Base-by-base conservation (phyloP, 1,140 invertebrate genomes). In the Sitophilus oryzae region DNA sequence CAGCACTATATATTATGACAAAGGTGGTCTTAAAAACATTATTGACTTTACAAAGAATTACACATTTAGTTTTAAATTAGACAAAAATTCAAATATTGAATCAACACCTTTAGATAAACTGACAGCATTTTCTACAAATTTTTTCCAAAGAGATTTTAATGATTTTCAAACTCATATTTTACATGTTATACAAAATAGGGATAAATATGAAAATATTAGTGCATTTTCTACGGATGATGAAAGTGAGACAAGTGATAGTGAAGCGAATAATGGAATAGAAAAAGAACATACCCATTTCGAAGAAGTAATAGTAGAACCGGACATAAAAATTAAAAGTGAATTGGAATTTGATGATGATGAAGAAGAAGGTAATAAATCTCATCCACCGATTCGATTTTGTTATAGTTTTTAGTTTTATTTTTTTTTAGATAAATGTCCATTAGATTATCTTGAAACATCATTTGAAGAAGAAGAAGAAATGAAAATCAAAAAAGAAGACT, bases 31-130 rank as follows among this genome's bases (percentile, higher is more conserved):
- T 20, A 58, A 60, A 36, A 60, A 59, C 52, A 63, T 70, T 8
- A 58, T 71, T 19, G 52, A 65, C 15, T 71, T 71, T 55, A 70
- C 66, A 14, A 64, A 54, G 59, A 64, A 61, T 25, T 71, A 64
- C 52, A 64, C 70, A 49, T 71, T 69, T 55, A 66, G 66, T 8
- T 65, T 63, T 45, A 60, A 58, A 20, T 23, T 65, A 16, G 59
- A 63, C 20, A 62, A 59, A 16, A 57, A 61, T 20, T 49, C 55
- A 21, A 61, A 65, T 42, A 58, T 55, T 45, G 67, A 66, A 46
- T 40, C 48, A 11, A 65, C 61, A 4, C 65, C 63, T 38, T 58
- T 71, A 25, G 67, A 64, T 25, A 64, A 64, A 46, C 35, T 71
- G 8, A 43, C 52, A 25, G 61, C 61, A 21, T 71, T 71, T 48